Evolutionary conservation across 1,140 invertebrate species (phyloP), one percentile per base, ranked within the genome.

Genomic region (Steinernema khuongi): DNA sequence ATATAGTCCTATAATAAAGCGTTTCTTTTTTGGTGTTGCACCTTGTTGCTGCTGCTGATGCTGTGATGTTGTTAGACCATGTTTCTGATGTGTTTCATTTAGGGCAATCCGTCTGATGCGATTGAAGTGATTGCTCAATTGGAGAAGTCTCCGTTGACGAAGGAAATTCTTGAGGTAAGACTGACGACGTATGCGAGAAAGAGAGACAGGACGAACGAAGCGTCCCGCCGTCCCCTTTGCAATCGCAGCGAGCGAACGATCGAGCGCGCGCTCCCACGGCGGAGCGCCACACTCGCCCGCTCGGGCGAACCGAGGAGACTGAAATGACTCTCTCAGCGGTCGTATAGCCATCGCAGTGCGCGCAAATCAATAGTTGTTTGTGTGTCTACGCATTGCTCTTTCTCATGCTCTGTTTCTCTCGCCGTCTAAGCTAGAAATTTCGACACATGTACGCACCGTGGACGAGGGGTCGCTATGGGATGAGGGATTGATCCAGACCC

Each of bases 131-230:
- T 77, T 60, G 31, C 41, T 17, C 66, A 77, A 44, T 32, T 77
- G 19, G 71, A 70, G 31, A 72, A 67, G 66, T 28, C 70, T 50
- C 60, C 68, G 11, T 69, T 77, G 18, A 77, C 17, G 31, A 70
- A 71, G 67, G 76, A 77, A 50, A 75, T 77, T 73, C 44, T 77
- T 29, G 76, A 77, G 76, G 76, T 77, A 68, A 77, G 76, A 30
- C 68, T 14, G 26, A 11, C 31, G 28, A 4, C 31, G 68, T 32
- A 29, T 19, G 68, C n/a, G n/a, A n/a, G n/a, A n/a, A 22, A 32
- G 7, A 50, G 31, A 36, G 14, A 28, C 28, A 36, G n/a, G 28
- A 28, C 22, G 68, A 50, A 50, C 30, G 68, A n/a, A 30, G 68
- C 68, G 19, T 4, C 28, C 14, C 31, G 68, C 31, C n/a, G 68